Base-by-base conservation (phyloP, 2,113 vertebrate species). In the Platichthys flesus region DNA sequence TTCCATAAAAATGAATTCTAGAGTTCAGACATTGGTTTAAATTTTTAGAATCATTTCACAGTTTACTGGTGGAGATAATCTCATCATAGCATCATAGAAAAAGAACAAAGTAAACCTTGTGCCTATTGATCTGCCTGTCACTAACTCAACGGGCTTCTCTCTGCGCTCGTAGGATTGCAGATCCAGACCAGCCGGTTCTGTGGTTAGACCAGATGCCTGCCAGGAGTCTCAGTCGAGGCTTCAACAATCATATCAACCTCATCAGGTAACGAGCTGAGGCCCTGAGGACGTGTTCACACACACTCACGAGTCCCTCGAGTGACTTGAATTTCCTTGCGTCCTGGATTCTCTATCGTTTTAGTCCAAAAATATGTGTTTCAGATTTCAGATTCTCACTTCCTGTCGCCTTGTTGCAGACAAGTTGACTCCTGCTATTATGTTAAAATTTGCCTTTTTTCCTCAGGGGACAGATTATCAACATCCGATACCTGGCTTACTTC, bases 171-270 rank as follows among this genome's bases (percentile, higher is more conserved):
- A 99, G 97, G 95, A 96, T 98, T 64, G 97, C 97, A 0, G 97
- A 99, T 85, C 97, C 98, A 21, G 97, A 99, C 91, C 97, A 99
- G 88, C 97, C 98, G 9, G 97, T 99, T 26, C 91, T 99, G 60
- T 99, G 98, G 98, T 91, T 99, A 74, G 98, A 99, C 86, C 97
- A 98, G 91, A 99, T 99, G 97, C 97, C 98, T 57, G 95, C 96
- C 49, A 93, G 94, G 72, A 99, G 97, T 70, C 96, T 99, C 20
- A 98, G 96, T 81, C 94, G 97, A 89, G 97, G 98, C 57, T 99
- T 99, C 82, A 99, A 99, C 93, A 99, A 98, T 85, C 98, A 99
- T 82, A 99, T 99, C 89, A 99, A 99, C 70, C 93, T 99, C 66
- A 98, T 99, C 92, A 97, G 97, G 97, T 98, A 82, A 52, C 52